Percentiles rank a stretch among this genome's conserved stretches.
These are phyloP conservation scores for Abrostola triplasia DNA, from an alignment of 2,888 invertebrate species.

Conservation along the genomic window DNA sequence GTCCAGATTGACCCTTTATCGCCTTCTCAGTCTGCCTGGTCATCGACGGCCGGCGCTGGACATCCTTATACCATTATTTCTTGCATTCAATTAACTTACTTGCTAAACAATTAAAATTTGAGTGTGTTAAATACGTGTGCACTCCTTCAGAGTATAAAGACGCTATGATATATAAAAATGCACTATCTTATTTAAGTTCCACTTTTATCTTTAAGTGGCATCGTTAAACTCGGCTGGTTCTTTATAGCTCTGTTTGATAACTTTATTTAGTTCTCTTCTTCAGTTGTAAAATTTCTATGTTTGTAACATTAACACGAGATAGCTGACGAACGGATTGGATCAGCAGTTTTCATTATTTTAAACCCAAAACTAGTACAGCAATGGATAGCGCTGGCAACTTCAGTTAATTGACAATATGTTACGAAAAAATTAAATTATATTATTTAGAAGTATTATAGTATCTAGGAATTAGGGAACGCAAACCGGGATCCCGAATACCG, in stretches of 20 bases:
- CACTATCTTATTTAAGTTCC: slow-evolving; percentile 23
- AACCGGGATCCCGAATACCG: no score
- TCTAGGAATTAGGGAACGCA: no score
- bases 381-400: background rate
- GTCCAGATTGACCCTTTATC: no score
- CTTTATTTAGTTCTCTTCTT: slow-evolving; percentile 31
- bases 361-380: background rate
- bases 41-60: no score
- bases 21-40: no score
- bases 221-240: slow-evolving; percentile 34
- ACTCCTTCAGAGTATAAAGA: background rate
- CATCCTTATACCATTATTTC: no score
- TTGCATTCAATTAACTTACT: no score
- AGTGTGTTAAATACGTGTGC: no score
- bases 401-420: no score
- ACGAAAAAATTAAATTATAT: no score
- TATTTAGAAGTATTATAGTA: no score
- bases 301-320: slow-evolving; percentile 3
- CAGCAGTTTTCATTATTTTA: background rate
- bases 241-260: slow-evolving; percentile 34
- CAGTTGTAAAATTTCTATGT: slow-evolving; percentile 35
- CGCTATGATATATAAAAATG: background rate
- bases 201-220: slow-evolving; percentile 32
- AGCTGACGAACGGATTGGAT: background rate
- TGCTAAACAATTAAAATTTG: no score